Evolutionary conservation across 2,888 invertebrate genomes (phyloP), one percentile per base, ranked within the genome.

Genomic region (Philonicus albiceps): DNA sequence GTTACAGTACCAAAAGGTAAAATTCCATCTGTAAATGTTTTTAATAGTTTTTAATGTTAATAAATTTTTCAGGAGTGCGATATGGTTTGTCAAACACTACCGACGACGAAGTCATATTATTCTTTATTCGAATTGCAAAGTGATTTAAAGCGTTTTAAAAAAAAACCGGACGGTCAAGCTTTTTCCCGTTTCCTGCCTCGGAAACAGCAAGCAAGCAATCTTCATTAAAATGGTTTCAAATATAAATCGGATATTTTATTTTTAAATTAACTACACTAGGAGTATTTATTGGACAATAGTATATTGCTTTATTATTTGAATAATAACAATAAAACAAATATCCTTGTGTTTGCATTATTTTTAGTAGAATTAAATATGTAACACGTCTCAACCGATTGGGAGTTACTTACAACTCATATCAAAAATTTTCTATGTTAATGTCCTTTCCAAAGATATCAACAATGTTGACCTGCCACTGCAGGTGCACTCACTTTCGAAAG

Each of bases 1-100:
- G 13, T 86, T 22, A 81, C 40, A 11, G 75, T 87, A 13, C 31
- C 53, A 31, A 86, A 87, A 87, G 86, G 87, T 87, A 53, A 37
- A 37, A 31, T 40, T 30, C 2, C 16, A 31, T n/a, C 8, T 74
- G n/a, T n/a, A 34, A 13, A 74, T 13, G n/a, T n/a, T n/a, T n/a
- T 34, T 2, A 27, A 31, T 5, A n/a, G 1, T 30, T 73, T 7
- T 74, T 16, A 74, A 74, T 31, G n/a, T 31, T 30, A 13, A 19
- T 3, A 11, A 49, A 43, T 37, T 78, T n/a, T 30, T 16, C 37
- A 78, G 78, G 30, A 27, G n/a, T 27, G n/a, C 49, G 43, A 27
- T 78, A 78, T 30, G 1, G n/a, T 2, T 27, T 78, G n/a, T 13
- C 5, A 16, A 78, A 78, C 30, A 3, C 13, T 8, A 78, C 11